These are phyloP conservation scores for Papilio polytes DNA, from an alignment of 1,140 invertebrate genomes.

Conservation along the genomic window DNA sequence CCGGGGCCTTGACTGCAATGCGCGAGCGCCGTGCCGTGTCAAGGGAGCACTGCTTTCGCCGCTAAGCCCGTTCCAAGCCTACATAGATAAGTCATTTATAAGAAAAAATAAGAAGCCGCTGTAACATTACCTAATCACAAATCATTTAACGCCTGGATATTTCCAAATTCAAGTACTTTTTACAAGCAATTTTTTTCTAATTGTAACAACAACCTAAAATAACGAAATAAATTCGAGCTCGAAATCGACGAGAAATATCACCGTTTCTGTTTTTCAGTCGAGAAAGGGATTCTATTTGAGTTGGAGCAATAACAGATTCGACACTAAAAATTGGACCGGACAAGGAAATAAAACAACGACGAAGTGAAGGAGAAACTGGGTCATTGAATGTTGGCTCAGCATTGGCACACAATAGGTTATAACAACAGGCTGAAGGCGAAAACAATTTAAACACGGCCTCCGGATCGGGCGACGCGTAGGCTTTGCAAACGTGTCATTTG, in stretches of 20 bases:
- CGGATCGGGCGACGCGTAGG: slow-evolving; percentile 60
- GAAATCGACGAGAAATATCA: slow-evolving; percentile 9
- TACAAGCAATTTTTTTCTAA: not conserved
- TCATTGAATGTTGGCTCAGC: slow-evolving; percentile 67
- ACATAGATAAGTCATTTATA: slow-evolving; percentile 40
- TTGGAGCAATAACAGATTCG: slow-evolving; percentile 39
- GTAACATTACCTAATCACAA: slow-evolving; percentile 10
- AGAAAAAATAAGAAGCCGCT: slow-evolving; percentile 15
- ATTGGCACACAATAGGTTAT: slow-evolving; percentile 71
- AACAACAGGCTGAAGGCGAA: slow-evolving; percentile 70
- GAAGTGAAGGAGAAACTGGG: slow-evolving; percentile 61
- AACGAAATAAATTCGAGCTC: slow-evolving; percentile 6
- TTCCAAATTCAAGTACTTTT: not conserved
- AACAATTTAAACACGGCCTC: slow-evolving; percentile 73
- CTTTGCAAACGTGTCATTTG: slow-evolving; percentile 58
- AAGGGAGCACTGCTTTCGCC: slow-evolving; percentile 82
- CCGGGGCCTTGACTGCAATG: slow-evolving; percentile 80
- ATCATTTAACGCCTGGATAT: not conserved
- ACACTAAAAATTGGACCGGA: slow-evolving; percentile 47
- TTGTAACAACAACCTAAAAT: slow-evolving; percentile 1
- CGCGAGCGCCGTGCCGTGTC: slow-evolving; percentile 80
- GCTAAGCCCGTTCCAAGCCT: slow-evolving; percentile 66
- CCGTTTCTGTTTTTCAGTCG: slow-evolving; percentile 27
- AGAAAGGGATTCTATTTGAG: slow-evolving; percentile 40
- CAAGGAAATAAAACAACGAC: slow-evolving; percentile 51